Percentiles rank a stretch among this genome's conserved stretches.
phyloP scores from a whole-genome alignment of 2,888 invertebrate species.

The Brachylomia viminalis region DNA sequence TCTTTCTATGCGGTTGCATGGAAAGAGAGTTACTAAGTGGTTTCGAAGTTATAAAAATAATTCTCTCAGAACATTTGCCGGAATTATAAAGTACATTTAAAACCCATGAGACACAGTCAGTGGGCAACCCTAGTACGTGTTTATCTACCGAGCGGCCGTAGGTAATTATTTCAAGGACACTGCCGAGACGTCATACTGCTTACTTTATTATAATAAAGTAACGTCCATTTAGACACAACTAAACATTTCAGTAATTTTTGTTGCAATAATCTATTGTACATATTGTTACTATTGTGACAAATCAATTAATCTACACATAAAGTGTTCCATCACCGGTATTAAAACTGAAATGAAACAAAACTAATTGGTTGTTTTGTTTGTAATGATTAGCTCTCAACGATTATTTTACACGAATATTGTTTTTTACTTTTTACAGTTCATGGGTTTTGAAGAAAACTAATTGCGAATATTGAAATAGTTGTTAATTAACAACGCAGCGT shows the following conservation, averaged over 20 bases:
- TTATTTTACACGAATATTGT: neutral
- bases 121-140: no score
- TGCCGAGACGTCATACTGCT: no score
- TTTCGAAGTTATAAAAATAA: no score
- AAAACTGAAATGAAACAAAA: neutral
- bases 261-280: neutral
- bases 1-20: no score
- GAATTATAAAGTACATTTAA: no score
- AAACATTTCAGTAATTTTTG: no score
- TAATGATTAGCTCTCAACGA: neutral
- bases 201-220: no score
- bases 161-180: no score
- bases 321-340: neutral
- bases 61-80: no score
- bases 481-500: slow-evolving; percentile 4
- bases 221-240: neutral
- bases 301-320: neutral
- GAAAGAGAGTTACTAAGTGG: no score
- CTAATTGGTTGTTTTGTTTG: slow-evolving; percentile 5
- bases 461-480: slow-evolving; percentile 18
- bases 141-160: no score
- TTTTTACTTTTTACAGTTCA: slow-evolving; percentile 5
- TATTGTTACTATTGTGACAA: neutral
- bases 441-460: slow-evolving; percentile 10
- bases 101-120: no score